phyloP scores from a whole-genome alignment of 2,888 invertebrate species.

The Hermaeophaga mercurialis region DNA sequence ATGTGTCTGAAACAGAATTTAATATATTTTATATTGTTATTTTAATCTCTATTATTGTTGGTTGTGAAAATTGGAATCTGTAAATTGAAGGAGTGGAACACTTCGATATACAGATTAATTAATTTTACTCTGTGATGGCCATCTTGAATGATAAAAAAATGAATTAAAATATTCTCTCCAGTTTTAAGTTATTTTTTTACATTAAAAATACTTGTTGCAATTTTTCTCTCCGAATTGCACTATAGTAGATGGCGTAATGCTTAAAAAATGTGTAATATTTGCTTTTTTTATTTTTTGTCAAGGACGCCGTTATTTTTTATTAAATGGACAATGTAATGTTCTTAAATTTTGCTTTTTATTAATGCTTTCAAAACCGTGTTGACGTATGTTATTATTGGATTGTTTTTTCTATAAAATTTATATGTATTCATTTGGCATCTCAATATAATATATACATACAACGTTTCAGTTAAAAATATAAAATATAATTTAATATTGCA shows the following conservation, averaged over 20 bases:
- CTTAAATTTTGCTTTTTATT: constrained; percentile 36
- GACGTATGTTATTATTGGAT: constrained; percentile 42
- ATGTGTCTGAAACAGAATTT: constrained; percentile 33
- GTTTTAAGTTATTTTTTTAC: constrained; percentile 29
- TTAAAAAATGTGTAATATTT: constrained; percentile 44
- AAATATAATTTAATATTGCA: constrained; percentile 26
- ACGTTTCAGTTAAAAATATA: constrained; percentile 43
- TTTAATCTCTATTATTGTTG: constrained; percentile 51
- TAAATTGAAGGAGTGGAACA: constrained; percentile 49
- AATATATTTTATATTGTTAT: constrained; percentile 54
- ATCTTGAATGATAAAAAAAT: constrained; percentile 27
- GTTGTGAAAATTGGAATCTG: constrained; percentile 49
- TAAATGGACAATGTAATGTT: constrained; percentile 39
- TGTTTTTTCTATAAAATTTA: constrained; percentile 45
- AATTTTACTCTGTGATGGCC: constrained; percentile 48
- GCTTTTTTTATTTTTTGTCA: constrained; percentile 46
- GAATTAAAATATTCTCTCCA: constrained; percentile 40
- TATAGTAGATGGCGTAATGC: constrained; percentile 38
- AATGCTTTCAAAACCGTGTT: constrained; percentile 36
- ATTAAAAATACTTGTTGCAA: constrained; percentile 29
- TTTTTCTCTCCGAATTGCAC: constrained; percentile 45
- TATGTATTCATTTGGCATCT: constrained; percentile 45
- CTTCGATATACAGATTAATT: constrained; percentile 43
- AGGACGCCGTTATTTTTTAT: constrained; percentile 45
- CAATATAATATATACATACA: constrained; percentile 42